A percentile compares a stretch with the other conserved stretches of the same genome.
Conservation (phyloP, 2,888 invertebrate species). For the Pollenia amentaria region DNA sequence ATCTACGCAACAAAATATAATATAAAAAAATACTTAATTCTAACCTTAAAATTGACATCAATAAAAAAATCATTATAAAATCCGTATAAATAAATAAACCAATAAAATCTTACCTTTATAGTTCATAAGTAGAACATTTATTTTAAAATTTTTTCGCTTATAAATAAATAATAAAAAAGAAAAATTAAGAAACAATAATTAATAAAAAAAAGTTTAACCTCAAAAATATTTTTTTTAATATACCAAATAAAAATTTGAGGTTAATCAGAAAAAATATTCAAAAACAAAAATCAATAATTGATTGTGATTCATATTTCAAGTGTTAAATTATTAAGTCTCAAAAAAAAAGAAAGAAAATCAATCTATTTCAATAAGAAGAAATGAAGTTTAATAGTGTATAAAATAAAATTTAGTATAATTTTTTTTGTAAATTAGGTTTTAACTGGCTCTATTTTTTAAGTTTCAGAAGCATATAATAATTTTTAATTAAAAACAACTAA, state of each 20-base stretch:
- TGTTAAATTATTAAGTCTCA: slow-evolving; percentile 45
- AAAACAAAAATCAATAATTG: slow-evolving; percentile 67
- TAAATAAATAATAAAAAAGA: slow-evolving; percentile 1
- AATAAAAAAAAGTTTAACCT: slow-evolving; percentile 7
- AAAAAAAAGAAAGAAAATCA: slow-evolving; percentile 29
- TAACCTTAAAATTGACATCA: neutral
- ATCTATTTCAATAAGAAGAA: slow-evolving; percentile 19
- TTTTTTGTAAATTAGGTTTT: slow-evolving; percentile 54
- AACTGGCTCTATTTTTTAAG: neutral
- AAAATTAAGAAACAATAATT: neutral
- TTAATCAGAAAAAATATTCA: neutral
- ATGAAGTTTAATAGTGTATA: slow-evolving; percentile 1
- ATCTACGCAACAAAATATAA: neutral
- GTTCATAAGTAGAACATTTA: slow-evolving; percentile 48
- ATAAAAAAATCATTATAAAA: slow-evolving; percentile 30
- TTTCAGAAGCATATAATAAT: neutral
- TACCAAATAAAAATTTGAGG: neutral
- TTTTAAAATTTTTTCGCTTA: slow-evolving; percentile 42
- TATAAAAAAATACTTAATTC: neutral
- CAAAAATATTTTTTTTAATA: neutral
- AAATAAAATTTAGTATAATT: neutral
- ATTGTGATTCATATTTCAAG: slow-evolving; percentile 74
- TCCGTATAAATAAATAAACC: slow-evolving; percentile 8
- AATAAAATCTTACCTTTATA: slow-evolving; percentile 16
- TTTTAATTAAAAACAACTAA: slow-evolving; percentile 23